These are phyloP conservation scores for Drosophila neutralis DNA, from an alignment of 2,888 invertebrate species.

Conservation along the genomic window DNA sequence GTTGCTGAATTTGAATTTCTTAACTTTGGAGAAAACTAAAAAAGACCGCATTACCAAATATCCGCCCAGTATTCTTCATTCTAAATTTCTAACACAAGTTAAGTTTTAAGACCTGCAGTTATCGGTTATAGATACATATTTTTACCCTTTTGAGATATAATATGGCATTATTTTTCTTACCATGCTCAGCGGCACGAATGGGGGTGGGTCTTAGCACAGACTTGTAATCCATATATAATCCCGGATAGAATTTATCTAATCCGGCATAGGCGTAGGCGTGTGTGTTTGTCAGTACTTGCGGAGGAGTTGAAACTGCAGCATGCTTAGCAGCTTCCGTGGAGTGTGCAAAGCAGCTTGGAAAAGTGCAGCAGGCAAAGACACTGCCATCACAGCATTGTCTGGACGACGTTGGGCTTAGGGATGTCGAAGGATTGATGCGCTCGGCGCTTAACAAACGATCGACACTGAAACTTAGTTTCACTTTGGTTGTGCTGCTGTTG, in stretches of 20 bases:
- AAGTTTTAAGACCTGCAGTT: not conserved
- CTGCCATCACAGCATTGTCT: conserved; percentile 69
- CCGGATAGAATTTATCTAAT: conserved; percentile 66
- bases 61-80: not conserved
- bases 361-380: conserved; percentile 73
- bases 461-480: conserved; percentile 84
- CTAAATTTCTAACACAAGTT: not conserved
- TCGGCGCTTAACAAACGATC: conserved; percentile 80
- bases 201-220: conserved; percentile 82
- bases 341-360: conserved; percentile 67
- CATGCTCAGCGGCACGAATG: conserved; percentile 78
- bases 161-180: conserved; percentile 53
- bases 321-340: conserved; percentile 50
- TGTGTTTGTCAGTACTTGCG: conserved; percentile 13
- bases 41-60: not conserved
- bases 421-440: conserved; percentile 34
- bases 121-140: not conserved
- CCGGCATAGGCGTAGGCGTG: conserved; percentile 52
- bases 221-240: conserved; percentile 77
- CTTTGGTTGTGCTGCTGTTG: conserved; percentile 69
- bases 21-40: not conserved
- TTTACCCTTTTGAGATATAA: not conserved
- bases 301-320: conserved; percentile 18
- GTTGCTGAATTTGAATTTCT: not conserved
- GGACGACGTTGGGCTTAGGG: conserved; percentile 12